Evolutionary conservation across 1,140 invertebrate species (phyloP), one percentile per base, ranked within the genome.

Genomic region (Diorhabda sublineata): DNA sequence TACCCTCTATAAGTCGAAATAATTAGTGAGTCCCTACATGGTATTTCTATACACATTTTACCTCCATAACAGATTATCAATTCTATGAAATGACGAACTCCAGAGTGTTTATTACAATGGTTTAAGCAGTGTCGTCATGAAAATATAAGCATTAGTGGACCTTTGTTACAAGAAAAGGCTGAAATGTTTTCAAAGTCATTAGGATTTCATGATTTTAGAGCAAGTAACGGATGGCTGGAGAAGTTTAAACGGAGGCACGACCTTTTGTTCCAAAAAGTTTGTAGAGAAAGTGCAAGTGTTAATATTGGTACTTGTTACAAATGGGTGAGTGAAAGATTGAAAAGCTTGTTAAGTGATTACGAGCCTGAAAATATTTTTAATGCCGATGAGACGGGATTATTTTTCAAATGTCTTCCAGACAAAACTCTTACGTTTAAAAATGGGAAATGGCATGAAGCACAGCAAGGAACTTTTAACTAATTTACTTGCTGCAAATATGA

Each of bases 331-430:
- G 26, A 26, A 26, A 26, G 26, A 26, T 75, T 71, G 71, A 70
- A 73, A 62, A 70, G 47, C 52, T 60, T 74, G 41, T 45, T 66
- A 60, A 64, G 42, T 4, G 63, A 69, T 65, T 74, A 72, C 74
- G 67, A 44, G 41, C 63, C 70, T 66, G 66, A 79, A 58, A 70
- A 81, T 70, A 78, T 83, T 70, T 83, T 77, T 26, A 84, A 83
- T 73, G 76, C 74, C n/a, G 80, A 84, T 71, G 81, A 83, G 74
- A 82, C 78, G 2, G 79, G 76, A 2, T 64, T 84, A 3, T 84
- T 83, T 75, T 84, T 67, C 26, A 77, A 78, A 70, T 70, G 74
- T 8, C 45, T 80, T 9, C 80, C 81, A 2, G 70, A 80, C 44
- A 74, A 75, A 71, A 81, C 80, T 43, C 58, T 72, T 44, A 67